These are phyloP conservation scores for Atrichornis clamosus DNA, from an alignment of 2,113 vertebrate genomes.

Conservation along the genomic window DNA sequence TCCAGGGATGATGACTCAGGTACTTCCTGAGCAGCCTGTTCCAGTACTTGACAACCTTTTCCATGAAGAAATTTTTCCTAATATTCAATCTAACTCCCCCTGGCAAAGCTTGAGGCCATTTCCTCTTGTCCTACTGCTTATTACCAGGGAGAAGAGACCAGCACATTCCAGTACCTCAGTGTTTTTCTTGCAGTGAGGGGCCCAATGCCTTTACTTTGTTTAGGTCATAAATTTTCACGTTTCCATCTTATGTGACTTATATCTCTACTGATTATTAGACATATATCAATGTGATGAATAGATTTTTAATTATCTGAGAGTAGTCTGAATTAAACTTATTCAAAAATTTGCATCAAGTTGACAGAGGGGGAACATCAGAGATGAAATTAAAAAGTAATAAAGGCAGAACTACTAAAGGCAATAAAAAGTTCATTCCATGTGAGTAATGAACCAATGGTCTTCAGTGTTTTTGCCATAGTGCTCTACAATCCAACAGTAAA, in stretches of 20 bases:
- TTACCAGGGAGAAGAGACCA: not conserved
- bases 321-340: not conserved
- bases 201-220: not conserved
- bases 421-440: not conserved
- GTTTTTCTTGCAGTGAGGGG: not conserved
- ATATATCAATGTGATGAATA: not conserved
- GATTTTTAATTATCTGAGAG: not conserved
- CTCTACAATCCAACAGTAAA: not conserved
- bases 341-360: not conserved
- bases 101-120: not conserved
- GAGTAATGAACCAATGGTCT: not conserved
- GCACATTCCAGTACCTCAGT: not conserved
- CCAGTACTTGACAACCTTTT: not conserved
- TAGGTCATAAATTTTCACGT: not conserved
- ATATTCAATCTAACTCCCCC: not conserved
- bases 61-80: not conserved
- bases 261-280: not conserved
- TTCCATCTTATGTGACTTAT: not conserved
- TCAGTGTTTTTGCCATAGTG: not conserved
- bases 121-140: not conserved
- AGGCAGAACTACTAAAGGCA: not conserved
- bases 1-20: not conserved
- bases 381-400: not conserved
- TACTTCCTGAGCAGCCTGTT: not conserved
- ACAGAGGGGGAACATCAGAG: not conserved